phyloP scores from a whole-genome alignment of 2,888 invertebrate species.

The Ochropacha duplaris region DNA sequence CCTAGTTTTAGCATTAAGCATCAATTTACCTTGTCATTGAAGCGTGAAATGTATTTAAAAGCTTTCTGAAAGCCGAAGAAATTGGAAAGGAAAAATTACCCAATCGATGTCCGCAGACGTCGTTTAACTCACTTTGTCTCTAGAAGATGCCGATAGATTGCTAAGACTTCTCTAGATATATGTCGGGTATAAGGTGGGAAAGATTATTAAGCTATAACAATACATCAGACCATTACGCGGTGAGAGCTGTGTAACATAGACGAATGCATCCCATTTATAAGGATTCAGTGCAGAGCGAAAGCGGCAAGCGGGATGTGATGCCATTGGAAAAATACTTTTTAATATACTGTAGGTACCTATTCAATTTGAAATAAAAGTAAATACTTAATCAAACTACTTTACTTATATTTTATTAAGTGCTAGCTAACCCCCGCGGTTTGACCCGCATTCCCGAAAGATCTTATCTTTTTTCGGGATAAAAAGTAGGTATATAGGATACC shows the following conservation, averaged over 20 bases:
- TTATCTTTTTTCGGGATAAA: no score
- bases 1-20: slow-evolving; percentile 25
- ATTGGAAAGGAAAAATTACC: slow-evolving; percentile 37
- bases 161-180: slow-evolving; percentile 9
- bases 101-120: slow-evolving; percentile 31
- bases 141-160: slow-evolving; percentile 20
- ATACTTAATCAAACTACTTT: no score
- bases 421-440: no score
- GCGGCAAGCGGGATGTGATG: slow-evolving; percentile 17
- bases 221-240: slow-evolving; percentile 69
- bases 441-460: no score
- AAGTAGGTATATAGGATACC: no score
- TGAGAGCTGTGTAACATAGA: slow-evolving; percentile 63
- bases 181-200: slow-evolving; percentile 34
- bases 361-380: no score
- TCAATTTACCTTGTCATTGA: slow-evolving; percentile 34
- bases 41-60: slow-evolving; percentile 54
- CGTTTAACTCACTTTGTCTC: slow-evolving; percentile 50
- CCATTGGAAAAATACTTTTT: no score
- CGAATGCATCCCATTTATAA: slow-evolving; percentile 64
- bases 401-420: neutral
- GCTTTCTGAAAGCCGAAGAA: slow-evolving; percentile 46
- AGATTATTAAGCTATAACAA: slow-evolving; percentile 70
- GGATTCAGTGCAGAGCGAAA: slow-evolving; percentile 23
- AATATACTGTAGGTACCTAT: no score